A percentile compares a stretch with the other conserved stretches of the same genome.
Conservation (phyloP, 53 echinoderm and acorn worm species). For the Astropecten irregularis region DNA sequence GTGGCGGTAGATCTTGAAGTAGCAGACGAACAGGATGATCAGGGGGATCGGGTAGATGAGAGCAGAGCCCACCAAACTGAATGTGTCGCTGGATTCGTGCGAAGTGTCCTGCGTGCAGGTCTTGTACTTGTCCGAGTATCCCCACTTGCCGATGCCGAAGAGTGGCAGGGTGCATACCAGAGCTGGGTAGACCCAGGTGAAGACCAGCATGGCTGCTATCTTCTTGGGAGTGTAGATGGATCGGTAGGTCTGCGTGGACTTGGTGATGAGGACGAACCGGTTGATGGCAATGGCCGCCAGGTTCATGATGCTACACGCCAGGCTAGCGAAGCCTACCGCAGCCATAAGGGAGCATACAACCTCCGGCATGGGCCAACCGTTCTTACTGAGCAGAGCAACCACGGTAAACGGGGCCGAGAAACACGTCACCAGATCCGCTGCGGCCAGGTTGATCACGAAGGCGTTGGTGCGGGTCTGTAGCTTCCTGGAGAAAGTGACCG, state of each 20-base stretch:
- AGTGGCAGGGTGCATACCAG: slow-evolving; percentile 18
- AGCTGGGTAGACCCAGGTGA: slow-evolving; percentile 59
- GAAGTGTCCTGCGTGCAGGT: slow-evolving; percentile 69
- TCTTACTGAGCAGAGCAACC: slow-evolving; percentile 49
- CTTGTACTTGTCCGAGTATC: slow-evolving; percentile 67
- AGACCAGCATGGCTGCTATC: slow-evolving; percentile 57
- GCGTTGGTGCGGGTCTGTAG: slow-evolving; percentile 72
- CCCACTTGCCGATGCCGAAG: slow-evolving; percentile 58
- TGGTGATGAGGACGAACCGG: slow-evolving; percentile 67
- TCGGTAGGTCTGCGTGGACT: slow-evolving; percentile 44
- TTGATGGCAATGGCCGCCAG: slow-evolving; percentile 69
- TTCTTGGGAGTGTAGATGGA: slow-evolving; percentile 57
- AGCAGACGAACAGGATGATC: slow-evolving; percentile 54
- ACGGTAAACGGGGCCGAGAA: slow-evolving; percentile 41
- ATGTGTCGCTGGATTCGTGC: slow-evolving; percentile 44
- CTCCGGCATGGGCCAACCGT: slow-evolving; percentile 63
- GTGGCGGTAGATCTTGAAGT: slow-evolving; percentile 61
- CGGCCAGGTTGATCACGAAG: slow-evolving; percentile 73
- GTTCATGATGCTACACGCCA: slow-evolving; percentile 61
- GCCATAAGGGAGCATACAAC: slow-evolving; percentile 47
- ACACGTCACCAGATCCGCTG: slow-evolving; percentile 60
- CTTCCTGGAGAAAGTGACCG: slow-evolving; percentile 62
- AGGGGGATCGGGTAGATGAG: slow-evolving; percentile 58
- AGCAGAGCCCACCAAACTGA: slow-evolving; percentile 49
- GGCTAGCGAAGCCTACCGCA: slow-evolving; percentile 39